Base-by-base conservation (phyloP, 2,888 invertebrate species). In the Deilephila porcellus region DNA sequence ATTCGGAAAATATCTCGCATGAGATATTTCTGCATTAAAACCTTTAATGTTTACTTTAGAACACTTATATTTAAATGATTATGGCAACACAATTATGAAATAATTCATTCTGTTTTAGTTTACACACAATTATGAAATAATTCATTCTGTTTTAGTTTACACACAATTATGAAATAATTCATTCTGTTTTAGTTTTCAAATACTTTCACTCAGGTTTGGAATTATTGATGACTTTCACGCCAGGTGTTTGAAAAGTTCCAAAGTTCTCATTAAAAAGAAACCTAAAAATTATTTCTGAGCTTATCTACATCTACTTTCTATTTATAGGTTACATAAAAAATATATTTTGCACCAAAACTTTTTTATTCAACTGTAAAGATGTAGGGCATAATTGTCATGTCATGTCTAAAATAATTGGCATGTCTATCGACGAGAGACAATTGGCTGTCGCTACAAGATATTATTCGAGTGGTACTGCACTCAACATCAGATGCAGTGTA, bases 261-360 rank as follows among this genome's bases (percentile, higher is more conserved):
- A n/a, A n/a, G 56, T n/a, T n/a, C 56, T 56, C 56, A 56, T 56
- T 56, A 56, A n/a, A 17, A 17, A n/a, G 5, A 56, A 56, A n/a
- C 56, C n/a, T 56, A 5, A n/a, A 56, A 56, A 56, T 56, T 56
- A n/a, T 56, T 56, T 56, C n/a, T n/a, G 19, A 56, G 56, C 6
- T 56, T n/a, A 56, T n/a, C 56, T 56, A 56, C 56, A 56, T 14
- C 45, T 45, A 14, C 56, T 56, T 19, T 56, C 56, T 4, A 1
- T 56, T 56, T 56, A 56, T 56, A 56, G n/a, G 56, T n/a, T 56
- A n/a, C n/a, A 56, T 56, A 56, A 56, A 56, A 45, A 56, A n/a
- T n/a, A 56, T 56, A n/a, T 56, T 56, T n/a, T 56, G 45, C 14
- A 14, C 8, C 45, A 4, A 19, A 56, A 56, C 56, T n/a, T 56